Conservation (phyloP, 2,888 invertebrate species). For the Chloroclysta siterata region DNA sequence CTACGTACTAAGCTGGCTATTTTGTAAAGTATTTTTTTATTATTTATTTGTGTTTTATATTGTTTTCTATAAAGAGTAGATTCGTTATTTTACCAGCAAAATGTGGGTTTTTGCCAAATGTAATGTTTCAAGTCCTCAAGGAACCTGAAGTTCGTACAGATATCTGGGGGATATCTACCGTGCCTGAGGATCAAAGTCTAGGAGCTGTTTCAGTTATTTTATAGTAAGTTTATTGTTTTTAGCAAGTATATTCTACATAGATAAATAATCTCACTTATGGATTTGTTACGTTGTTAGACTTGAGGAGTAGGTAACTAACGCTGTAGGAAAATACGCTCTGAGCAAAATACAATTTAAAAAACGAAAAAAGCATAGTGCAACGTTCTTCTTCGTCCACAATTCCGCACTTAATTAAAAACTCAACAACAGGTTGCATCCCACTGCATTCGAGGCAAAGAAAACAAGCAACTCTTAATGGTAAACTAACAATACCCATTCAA, state of each 20-base stretch:
- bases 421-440: slow-evolving; percentile 76
- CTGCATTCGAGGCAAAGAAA: slow-evolving; percentile 46
- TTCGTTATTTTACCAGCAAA: too few relatives aligned
- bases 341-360: slow-evolving; percentile 55
- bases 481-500: slow-evolving; percentile 40
- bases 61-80: neutral
- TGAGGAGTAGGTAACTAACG: neutral
- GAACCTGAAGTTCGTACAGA: too few relatives aligned
- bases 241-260: too few relatives aligned
- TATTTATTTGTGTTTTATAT: neutral
- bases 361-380: slow-evolving; percentile 54
- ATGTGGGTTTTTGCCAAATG: too few relatives aligned
- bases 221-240: too few relatives aligned
- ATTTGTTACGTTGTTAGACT: neutral
- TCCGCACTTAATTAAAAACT: slow-evolving; percentile 76
- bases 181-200: too few relatives aligned
- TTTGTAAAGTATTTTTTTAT: neutral
- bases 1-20: neutral
- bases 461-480: slow-evolving; percentile 39
- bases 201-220: too few relatives aligned
- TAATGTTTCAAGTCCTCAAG: too few relatives aligned
- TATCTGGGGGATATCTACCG: too few relatives aligned
- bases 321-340: slow-evolving; percentile 34
- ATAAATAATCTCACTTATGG: too few relatives aligned
- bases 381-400: slow-evolving; percentile 46